Conservation (phyloP, 1,140 invertebrate genomes). For the Leucophenga varia region DNA sequence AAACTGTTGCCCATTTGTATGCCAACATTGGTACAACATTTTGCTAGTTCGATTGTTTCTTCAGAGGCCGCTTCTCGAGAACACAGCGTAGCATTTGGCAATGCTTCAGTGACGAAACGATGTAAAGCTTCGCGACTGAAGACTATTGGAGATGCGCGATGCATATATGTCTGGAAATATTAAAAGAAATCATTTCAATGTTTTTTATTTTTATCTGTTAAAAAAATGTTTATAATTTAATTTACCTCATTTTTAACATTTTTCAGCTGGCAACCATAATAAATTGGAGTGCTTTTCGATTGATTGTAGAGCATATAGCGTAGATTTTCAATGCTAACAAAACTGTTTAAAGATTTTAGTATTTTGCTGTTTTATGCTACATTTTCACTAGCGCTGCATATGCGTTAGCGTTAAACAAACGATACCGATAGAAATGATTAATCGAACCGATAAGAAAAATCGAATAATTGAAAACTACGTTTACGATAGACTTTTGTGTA, state of each 20-base stretch:
- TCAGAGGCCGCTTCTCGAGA: neutral
- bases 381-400: too few species aligned
- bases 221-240: too few species aligned
- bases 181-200: too few species aligned
- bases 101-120: conserved; percentile 18
- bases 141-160: conserved; percentile 15
- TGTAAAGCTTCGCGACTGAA: conserved; percentile 27
- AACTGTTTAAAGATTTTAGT: too few species aligned
- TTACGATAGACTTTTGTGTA: too few species aligned
- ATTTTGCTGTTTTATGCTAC: too few species aligned
- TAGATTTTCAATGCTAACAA: conserved; percentile 39
- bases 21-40: conserved; percentile 26
- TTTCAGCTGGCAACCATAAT: conserved; percentile 37
- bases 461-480: too few species aligned
- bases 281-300: conserved; percentile 25
- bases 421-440: too few species aligned
- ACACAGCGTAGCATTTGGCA: conserved; percentile 28
- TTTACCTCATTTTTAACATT: too few species aligned
- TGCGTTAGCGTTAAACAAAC: too few species aligned
- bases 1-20: conserved; percentile 30
- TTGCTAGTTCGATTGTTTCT: conserved; percentile 22
- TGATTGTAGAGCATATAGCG: conserved; percentile 24
- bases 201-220: too few species aligned
- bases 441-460: too few species aligned
- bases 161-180: conserved; percentile 31